Evolutionary conservation across 2,113 vertebrate species (phyloP).

Genomic region (Zosterops japonicus): DNA sequence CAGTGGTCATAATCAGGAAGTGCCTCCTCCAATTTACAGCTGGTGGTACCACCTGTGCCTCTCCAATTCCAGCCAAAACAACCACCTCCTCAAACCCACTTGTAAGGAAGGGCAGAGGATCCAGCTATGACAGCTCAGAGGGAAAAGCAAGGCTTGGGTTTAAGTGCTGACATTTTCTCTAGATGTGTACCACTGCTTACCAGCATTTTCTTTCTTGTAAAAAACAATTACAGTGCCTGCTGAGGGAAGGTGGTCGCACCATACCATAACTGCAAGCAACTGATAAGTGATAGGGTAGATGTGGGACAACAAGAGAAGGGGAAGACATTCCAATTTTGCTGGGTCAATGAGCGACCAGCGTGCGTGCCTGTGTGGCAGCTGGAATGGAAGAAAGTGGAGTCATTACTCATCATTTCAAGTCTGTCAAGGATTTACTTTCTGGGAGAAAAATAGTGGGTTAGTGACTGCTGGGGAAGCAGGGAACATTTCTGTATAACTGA

Average conservation of each 20-base stretch:
- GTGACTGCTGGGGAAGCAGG: neutral
- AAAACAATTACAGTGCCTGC: neutral
- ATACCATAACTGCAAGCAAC: neutral
- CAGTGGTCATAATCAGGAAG: conserved; percentile 70
- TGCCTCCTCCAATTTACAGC: conserved; percentile 71
- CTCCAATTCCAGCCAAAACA: conserved; percentile 69
- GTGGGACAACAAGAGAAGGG: neutral
- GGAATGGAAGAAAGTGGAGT: neutral
- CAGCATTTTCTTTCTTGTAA: neutral
- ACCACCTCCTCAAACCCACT: conserved; percentile 63
- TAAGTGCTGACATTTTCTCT: conserved; percentile 32
- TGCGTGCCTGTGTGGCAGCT: neutral
- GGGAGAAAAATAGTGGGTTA: neutral
- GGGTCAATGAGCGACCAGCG: fast-evolving
- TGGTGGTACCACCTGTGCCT: conserved; percentile 70
- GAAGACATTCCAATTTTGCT: neutral
- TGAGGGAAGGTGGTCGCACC: neutral
- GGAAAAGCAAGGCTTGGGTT: neutral
- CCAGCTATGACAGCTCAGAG: conserved; percentile 31
- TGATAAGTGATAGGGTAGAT: neutral
- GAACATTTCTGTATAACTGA: neutral
- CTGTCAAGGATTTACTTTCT: conserved; percentile 41
- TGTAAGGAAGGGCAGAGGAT: conserved; percentile 53
- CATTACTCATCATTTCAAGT: conserved; percentile 15
- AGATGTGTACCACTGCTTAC: neutral